Base-by-base conservation (phyloP, 2,888 invertebrate genomes). In the Patella ulyssiponensis region DNA sequence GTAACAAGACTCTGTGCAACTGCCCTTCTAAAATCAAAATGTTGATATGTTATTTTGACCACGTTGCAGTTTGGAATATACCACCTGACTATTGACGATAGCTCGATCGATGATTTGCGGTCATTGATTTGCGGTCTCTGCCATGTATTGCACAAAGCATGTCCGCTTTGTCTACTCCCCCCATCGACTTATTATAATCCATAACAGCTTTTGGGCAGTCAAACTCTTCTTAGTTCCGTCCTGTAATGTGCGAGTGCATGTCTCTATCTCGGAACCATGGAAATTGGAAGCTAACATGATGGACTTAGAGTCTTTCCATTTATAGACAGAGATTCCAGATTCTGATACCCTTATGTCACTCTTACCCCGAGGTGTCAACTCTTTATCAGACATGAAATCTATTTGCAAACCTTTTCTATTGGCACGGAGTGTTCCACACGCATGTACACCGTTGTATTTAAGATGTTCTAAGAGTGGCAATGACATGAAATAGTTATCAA, bases 121-220 rank as follows among this genome's bases (percentile, higher is more conserved):
- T 7, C n/a, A 17, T 56, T 17, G 17, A 17, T 56, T 56, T 56
- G 15, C 58, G 15, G n/a, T 58, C n/a, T 15, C 15, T 58, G 58
- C 58, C n/a, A 58, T 58, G n/a, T 15, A 58, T 58, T n/a, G 58
- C 15, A n/a, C n/a, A n/a, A 15, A 58, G n/a, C 58, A 58, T 58
- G 58, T 58, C 17, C 4, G 58, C 58, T 58, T 58, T 58, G n/a
- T 17, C 58, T 58, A 58, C n/a, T n/a, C 58, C 17, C 58, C 58
- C 58, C 58, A 58, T 58, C 15, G 15, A 58, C n/a, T 58, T 58
- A 58, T 58, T 58, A 9, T 58, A 58, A 58, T 58, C 58, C 4
- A 58, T 17, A 58, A 58, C n/a, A n/a, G 58, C 58, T 17, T 58
- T 58, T n/a, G 58, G 58, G 58, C 58, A 58, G 15, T 58, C n/a